phyloP scores from a whole-genome alignment of 2,797 vertebrate species.

The Emys orbicularis region DNA sequence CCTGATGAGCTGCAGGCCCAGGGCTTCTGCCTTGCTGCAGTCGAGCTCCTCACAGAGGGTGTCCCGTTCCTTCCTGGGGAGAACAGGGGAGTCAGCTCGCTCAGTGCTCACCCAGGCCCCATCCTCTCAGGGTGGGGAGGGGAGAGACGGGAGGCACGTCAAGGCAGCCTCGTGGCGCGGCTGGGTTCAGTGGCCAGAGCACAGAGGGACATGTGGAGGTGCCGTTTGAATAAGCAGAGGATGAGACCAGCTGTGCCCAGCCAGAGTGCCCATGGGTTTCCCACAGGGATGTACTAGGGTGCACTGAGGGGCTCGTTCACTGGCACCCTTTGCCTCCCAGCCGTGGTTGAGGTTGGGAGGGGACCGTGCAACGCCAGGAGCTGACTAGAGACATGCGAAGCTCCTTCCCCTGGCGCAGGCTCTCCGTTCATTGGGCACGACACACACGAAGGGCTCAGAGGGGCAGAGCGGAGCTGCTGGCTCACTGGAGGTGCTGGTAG shows the following conservation, averaged over 20 bases:
- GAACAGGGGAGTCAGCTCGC: not conserved
- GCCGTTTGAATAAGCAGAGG: not conserved
- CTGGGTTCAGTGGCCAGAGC: not conserved
- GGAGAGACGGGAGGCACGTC: accelerated
- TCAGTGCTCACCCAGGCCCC: not conserved
- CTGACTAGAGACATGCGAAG: not conserved
- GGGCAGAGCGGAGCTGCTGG: not conserved
- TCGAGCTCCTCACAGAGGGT: slow-evolving; percentile 82
- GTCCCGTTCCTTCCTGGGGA: slow-evolving; percentile 39
- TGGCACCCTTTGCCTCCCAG: not conserved
- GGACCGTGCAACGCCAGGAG: accelerated
- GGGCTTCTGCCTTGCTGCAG: slow-evolving; percentile 70
- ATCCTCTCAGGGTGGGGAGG: accelerated
- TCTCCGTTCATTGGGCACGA: accelerated
- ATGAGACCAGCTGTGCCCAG: not conserved
- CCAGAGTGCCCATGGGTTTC: not conserved
- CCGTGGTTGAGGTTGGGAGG: not conserved
- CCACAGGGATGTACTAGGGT: not conserved
- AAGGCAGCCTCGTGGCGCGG: not conserved
- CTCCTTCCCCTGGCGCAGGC: accelerated
- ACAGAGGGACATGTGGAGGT: not conserved
- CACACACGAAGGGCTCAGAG: accelerated
- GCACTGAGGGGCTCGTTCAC: not conserved
- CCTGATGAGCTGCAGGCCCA: slow-evolving; percentile 74
- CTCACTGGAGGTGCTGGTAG: slow-evolving; percentile 85